phyloP scores from a whole-genome alignment of 2,113 vertebrate genomes.

The Ctenomys sociabilis region DNA sequence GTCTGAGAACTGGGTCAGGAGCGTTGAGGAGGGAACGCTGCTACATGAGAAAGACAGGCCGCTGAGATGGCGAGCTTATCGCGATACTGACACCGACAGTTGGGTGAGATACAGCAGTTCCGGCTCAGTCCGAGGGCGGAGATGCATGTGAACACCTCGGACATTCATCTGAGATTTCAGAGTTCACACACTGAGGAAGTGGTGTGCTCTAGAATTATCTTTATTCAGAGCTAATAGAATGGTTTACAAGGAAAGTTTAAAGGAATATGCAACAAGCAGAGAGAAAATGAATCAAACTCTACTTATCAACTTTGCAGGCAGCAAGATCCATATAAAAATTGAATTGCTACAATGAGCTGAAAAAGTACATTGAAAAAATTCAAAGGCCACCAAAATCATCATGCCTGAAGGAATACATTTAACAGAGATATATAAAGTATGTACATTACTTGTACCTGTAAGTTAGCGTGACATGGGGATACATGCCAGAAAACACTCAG shows the following conservation, averaged over 20 bases:
- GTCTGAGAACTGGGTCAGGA: not conserved
- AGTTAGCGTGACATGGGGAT: not conserved
- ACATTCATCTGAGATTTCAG: not conserved
- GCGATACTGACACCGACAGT: not conserved
- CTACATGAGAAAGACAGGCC: not conserved
- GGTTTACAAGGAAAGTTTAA: not conserved
- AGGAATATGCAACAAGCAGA: not conserved
- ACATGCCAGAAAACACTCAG: not conserved
- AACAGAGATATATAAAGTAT: not conserved
- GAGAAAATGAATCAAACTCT: not conserved
- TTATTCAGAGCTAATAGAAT: not conserved
- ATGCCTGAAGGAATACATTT: not conserved
- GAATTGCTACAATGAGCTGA: not conserved
- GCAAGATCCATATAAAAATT: not conserved
- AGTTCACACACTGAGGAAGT: not conserved
- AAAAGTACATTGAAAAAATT: not conserved
- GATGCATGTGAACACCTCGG: not conserved
- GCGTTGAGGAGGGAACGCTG: too few relatives aligned
- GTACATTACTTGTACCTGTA: not conserved
- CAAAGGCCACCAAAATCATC: not conserved
- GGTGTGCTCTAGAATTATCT: not conserved
- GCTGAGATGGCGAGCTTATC: too few relatives aligned
- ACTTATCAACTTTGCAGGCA: not conserved
- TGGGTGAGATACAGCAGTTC: too few relatives aligned
- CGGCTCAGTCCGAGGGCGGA: not conserved